Base-by-base conservation (phyloP, 2,113 vertebrate species). In the Fregetta grallaria region DNA sequence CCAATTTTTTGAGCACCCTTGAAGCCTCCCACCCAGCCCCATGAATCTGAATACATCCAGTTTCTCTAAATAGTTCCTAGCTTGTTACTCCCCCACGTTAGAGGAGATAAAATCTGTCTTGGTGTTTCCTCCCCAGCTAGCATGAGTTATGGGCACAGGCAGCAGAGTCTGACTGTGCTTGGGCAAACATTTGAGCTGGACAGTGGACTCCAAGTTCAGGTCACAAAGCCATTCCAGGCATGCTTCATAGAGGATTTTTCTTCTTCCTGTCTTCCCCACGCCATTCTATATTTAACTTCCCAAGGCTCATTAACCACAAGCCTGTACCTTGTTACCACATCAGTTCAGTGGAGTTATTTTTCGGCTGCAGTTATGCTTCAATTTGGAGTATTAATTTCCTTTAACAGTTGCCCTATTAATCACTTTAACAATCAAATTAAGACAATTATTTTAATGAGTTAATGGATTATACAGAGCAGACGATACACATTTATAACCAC, bases 401-500 rank as follows among this genome's bases (percentile, higher is more conserved):
- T 94, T 94, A 97, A 84, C 92, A 77, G 91, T 97, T 97, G 92
- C 93, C 97, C 97, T 98, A 98, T 98, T 98, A 97, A 98, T 98
- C 98, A 98, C 96, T 97, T 98, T 95, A 98, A 98, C 98, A 98
- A 98, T 97, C 97, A 98, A 98, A 98, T 98, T 97, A 98, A 96
- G 98, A 98, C 97, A 98, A 98, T 98, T 98, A 98, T 98, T 98
- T 98, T 98, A 98, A 98, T 97, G 97, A 98, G 96, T 86, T 97
- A 98, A 98, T 97, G 97, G 97, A 94, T 98, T 96, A 93, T 97
- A 94, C 96, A 88, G 96, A 98, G 97, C 88, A 89, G 96, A 94
- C 1, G 20, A 95, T 86, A 92, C 97, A 94, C 98, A 97, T 98
- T 98, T 96, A 98, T 98, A 96, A 96, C 88, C 91, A 58, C 92